Evolutionary conservation across 2,797 vertebrate species (phyloP).

Genomic region (Peromyscus eremicus): DNA sequence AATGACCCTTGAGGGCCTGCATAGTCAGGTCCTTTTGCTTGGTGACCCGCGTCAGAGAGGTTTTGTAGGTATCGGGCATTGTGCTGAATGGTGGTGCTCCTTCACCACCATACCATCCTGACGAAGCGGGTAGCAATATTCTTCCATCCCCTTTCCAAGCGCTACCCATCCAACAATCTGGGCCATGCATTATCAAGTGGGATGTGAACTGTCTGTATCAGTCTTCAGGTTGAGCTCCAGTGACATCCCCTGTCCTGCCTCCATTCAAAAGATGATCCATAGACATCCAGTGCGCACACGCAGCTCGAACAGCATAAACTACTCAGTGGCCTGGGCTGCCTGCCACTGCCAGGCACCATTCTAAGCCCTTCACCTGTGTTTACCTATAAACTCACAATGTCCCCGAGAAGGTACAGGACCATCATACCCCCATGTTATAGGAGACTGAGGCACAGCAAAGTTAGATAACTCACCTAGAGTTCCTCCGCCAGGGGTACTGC

Average conservation of each 20-base stretch:
- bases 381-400: neutral
- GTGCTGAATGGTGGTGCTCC: neutral
- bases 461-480: neutral
- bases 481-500: neutral
- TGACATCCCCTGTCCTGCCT: neutral
- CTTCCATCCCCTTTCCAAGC: fast-evolving
- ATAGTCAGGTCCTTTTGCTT: neutral
- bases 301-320: neutral
- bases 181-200: neutral
- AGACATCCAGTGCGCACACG: too few relatives aligned
- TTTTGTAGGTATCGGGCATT: neutral
- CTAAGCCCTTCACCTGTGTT: neutral
- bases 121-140: neutral
- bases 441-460: neutral
- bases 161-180: neutral
- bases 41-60: neutral
- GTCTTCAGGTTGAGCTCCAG: neutral
- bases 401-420: fast-evolving
- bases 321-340: neutral
- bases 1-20: neutral
- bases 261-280: neutral
- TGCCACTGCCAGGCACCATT: neutral
- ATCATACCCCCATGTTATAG: neutral
- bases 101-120: too few relatives aligned
- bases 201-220: too few relatives aligned